Evolutionary conservation across 2,797 vertebrate species (phyloP).

Genomic region (Sebastes nivosus): DNA sequence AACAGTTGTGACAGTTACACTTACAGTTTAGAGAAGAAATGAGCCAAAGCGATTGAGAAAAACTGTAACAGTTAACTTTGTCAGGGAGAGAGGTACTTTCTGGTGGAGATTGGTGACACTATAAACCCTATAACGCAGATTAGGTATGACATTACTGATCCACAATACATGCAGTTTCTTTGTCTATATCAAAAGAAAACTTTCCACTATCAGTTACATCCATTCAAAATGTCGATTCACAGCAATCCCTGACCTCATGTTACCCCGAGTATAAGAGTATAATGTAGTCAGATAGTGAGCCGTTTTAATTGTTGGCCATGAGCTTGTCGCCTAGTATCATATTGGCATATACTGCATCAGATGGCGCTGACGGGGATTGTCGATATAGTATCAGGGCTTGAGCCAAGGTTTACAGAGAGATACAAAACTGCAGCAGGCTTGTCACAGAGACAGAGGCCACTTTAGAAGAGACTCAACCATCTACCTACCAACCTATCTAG

Average conservation of each 20-base stretch:
- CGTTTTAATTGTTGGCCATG: background rate
- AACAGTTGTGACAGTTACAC: too few species aligned
- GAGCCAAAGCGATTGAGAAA: too few species aligned
- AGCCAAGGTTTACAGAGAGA: conserved; percentile 3
- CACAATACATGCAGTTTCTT: background rate
- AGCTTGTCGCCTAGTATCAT: background rate
- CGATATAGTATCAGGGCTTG: conserved; percentile 3
- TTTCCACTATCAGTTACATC: background rate
- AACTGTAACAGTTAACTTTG: too few species aligned
- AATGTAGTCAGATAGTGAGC: background rate
- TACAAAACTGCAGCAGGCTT: background rate
- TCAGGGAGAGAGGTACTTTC: background rate
- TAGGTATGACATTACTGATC: background rate
- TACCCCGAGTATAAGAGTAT: background rate
- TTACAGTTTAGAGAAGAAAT: too few species aligned
- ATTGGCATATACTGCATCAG: background rate
- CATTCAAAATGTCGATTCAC: background rate
- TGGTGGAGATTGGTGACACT: background rate
- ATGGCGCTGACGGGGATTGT: background rate
- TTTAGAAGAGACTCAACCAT: background rate
- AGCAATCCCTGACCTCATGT: background rate
- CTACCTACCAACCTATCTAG: too few species aligned
- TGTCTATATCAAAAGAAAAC: background rate
- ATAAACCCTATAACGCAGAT: background rate
- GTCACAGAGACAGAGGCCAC: background rate